Evolutionary conservation across 2,888 invertebrate species (phyloP).

Genomic region (Leptopilina drosophilae): DNA sequence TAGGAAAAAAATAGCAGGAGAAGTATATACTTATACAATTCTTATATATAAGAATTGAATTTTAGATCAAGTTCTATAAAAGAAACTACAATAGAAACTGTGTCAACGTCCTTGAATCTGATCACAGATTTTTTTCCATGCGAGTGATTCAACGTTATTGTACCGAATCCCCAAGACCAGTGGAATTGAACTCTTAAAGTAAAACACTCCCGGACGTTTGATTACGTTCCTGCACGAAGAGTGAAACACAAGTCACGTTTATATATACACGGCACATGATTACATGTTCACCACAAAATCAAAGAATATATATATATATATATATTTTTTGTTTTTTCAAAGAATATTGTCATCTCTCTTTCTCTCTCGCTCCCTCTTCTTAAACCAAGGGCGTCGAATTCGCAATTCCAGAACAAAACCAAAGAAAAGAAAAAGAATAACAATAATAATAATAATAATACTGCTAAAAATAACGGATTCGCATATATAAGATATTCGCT

Average conservation of each 20-base stretch:
- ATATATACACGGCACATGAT: slow-evolving; percentile 51
- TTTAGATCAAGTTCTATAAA: background rate
- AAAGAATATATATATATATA: slow-evolving; percentile 49
- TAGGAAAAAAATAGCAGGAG: background rate
- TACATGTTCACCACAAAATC: slow-evolving; percentile 50
- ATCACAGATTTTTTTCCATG: slow-evolving; percentile 15
- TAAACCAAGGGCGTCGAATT: slow-evolving; percentile 1
- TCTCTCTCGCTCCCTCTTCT: background rate
- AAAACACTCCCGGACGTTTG: slow-evolving; percentile 39
- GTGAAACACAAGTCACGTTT: slow-evolving; percentile 44
- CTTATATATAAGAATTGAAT: background rate
- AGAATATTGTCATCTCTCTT: slow-evolving; percentile 40
- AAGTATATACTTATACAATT: too few species aligned
- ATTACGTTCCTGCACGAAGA: slow-evolving; percentile 36
- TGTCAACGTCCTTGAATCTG: slow-evolving; percentile 31
- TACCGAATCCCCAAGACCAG: slow-evolving; percentile 21
- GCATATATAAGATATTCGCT: slow-evolving; percentile 20
- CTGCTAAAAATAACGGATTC: slow-evolving; percentile 18
- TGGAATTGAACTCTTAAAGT: slow-evolving; percentile 23
- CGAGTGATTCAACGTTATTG: slow-evolving; percentile 29
- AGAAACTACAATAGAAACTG: slow-evolving; percentile 8
- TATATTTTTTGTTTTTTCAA: background rate
- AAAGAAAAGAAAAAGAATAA: background rate
- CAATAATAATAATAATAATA: background rate
- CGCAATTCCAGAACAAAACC: background rate